Evolutionary conservation across 2,113 vertebrate species (phyloP).

Genomic region (Hoplias malabaricus): DNA sequence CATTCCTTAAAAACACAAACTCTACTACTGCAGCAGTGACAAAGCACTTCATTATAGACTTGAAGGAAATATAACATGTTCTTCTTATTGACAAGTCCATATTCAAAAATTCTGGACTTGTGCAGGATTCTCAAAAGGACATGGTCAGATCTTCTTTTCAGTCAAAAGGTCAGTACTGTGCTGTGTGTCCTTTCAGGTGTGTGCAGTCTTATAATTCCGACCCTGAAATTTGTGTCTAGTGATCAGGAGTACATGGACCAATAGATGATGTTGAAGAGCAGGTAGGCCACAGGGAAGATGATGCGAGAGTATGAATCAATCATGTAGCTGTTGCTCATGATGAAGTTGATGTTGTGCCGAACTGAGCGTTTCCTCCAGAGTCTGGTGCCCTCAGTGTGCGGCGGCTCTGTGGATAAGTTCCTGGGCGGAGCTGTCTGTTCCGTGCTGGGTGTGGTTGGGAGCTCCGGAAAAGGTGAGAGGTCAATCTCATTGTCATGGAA

Average conservation of each 20-base stretch:
- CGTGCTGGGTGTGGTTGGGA: slow-evolving; percentile 63
- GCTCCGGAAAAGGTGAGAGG: slow-evolving; percentile 66
- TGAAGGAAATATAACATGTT: no score
- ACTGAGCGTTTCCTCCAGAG: slow-evolving; percentile 77
- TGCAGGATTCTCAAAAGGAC: neutral
- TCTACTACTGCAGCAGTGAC: neutral
- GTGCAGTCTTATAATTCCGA: no score
- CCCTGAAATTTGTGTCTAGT: no score
- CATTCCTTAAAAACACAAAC: no score
- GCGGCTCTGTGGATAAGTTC: slow-evolving; percentile 60
- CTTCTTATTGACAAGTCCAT: no score
- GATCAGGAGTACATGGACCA: slow-evolving; percentile 85
- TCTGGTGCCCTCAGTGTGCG: slow-evolving; percentile 63
- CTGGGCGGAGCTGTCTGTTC: slow-evolving; percentile 59
- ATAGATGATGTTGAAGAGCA: slow-evolving; percentile 92
- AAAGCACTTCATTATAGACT: no score
- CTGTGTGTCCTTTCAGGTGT: neutral
- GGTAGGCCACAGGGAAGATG: slow-evolving; percentile 85
- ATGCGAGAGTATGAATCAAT: slow-evolving; percentile 89
- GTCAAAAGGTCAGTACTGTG: neutral
- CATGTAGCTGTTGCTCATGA: slow-evolving; percentile 88
- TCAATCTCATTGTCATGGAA: slow-evolving; percentile 81
- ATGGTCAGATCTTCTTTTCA: neutral
- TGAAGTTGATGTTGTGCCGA: slow-evolving; percentile 77
- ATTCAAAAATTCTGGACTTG: neutral